Evolutionary conservation across 1,140 invertebrate genomes (phyloP).

Genomic region (Wiebesia pumilae): DNA sequence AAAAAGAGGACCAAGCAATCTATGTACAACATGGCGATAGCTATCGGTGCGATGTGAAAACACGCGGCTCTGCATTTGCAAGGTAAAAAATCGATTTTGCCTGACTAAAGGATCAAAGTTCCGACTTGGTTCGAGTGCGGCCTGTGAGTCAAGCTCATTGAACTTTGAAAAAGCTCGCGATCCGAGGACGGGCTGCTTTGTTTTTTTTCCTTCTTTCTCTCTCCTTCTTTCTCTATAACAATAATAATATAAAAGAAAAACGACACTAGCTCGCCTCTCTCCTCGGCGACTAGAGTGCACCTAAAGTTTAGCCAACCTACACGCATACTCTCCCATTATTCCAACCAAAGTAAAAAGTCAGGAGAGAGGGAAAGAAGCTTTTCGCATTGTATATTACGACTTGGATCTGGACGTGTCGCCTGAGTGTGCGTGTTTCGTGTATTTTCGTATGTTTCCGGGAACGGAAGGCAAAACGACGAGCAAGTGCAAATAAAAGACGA

Average conservation of each 20-base stretch:
- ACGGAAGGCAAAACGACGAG: not conserved
- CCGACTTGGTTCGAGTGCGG: not conserved
- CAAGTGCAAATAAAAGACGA: not conserved
- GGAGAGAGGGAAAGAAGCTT: not conserved
- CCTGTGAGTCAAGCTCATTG: not conserved
- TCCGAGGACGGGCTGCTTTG: too few relatives aligned
- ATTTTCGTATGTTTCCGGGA: not conserved
- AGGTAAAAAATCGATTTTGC: conserved; percentile 34
- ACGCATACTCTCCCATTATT: not conserved
- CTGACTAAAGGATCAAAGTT: not conserved
- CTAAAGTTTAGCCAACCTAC: not conserved
- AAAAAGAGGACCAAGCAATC: not conserved
- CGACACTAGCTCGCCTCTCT: conserved; percentile 8
- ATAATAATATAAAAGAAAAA: conserved; percentile 1
- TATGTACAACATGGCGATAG: conserved; percentile 44
- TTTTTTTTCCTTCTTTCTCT: too few relatives aligned
- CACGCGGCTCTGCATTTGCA: conserved; percentile 22
- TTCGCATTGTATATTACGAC: not conserved
- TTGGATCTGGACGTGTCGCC: not conserved
- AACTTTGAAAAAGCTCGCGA: not conserved
- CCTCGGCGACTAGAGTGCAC: too few relatives aligned
- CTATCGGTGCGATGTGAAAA: conserved; percentile 28
- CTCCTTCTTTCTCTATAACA: not conserved
- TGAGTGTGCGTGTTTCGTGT: too few relatives aligned
- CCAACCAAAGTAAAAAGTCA: not conserved